These are phyloP conservation scores for Amblyjoppa fuscipennis DNA, from an alignment of 2,888 invertebrate species.

Conservation along the genomic window DNA sequence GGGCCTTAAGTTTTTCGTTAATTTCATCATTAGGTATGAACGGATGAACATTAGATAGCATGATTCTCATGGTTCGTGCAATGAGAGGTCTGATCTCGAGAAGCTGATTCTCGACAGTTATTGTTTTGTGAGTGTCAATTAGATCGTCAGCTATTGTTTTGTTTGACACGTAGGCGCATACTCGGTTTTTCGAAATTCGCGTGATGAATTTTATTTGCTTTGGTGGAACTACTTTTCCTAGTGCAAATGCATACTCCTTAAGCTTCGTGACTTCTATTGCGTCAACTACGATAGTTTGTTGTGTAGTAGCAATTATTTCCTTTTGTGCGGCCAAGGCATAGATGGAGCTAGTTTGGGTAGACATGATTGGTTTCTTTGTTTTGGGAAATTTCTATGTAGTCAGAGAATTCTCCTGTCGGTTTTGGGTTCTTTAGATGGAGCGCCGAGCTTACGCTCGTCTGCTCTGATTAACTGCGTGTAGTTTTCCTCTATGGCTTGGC, in stretches of 20 bases:
- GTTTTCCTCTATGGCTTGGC: neutral
- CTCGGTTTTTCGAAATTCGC: constrained; percentile 56
- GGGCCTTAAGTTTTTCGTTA: constrained; percentile 21
- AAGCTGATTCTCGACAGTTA: constrained; percentile 3
- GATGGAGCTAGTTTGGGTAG: neutral
- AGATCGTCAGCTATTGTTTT: constrained; percentile 43
- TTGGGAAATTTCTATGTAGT: constrained; percentile 34
- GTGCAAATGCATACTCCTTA: constrained; percentile 33
- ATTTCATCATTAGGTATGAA: constrained; percentile 24
- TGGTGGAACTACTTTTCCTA: constrained; percentile 24
- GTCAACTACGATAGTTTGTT: constrained; percentile 39
- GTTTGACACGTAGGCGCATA: constrained; percentile 58
- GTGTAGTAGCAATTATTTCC: constrained; percentile 17
- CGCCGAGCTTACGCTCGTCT: constrained; percentile 12
- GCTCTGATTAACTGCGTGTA: neutral
- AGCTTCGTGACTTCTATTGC: constrained; percentile 29
- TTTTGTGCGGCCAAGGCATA: constrained; percentile 28
- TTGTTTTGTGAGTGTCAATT: constrained; percentile 12
- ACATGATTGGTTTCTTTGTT: neutral
- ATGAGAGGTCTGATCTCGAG: constrained; percentile 42
- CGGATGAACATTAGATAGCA: constrained; percentile 52
- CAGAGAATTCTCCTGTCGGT: constrained; percentile 12
- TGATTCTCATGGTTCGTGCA: constrained; percentile 45
- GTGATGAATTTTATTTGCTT: constrained; percentile 54
- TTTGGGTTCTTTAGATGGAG: neutral